These are phyloP conservation scores for Gastrophysa polygoni DNA, from an alignment of 2,888 invertebrate genomes.

Conservation along the genomic window DNA sequence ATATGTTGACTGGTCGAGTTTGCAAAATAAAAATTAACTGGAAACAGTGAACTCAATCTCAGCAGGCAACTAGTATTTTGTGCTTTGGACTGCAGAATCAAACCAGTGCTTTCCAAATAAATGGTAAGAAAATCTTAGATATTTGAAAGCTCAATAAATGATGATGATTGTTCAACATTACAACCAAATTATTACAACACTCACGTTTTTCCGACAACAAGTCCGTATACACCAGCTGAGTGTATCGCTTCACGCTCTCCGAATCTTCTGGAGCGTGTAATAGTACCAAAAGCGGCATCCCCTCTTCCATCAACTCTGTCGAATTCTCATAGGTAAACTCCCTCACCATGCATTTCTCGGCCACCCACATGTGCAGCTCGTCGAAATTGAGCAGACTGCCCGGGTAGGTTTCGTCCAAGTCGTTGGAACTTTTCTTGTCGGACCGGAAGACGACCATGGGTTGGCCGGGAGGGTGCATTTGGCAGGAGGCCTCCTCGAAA, in stretches of 20 bases:
- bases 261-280: conserved; percentile 88
- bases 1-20: too few relatives aligned
- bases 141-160: too few relatives aligned
- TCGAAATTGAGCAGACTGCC: conserved; percentile 79
- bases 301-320: conserved; percentile 98
- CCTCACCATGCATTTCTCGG: conserved; percentile 93
- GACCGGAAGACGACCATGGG: conserved; percentile 81
- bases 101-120: too few relatives aligned
- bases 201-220: conserved; percentile 90
- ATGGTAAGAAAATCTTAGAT: too few relatives aligned
- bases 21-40: too few relatives aligned
- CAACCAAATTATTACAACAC: conserved; percentile 53
- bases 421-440: conserved; percentile 78
- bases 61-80: too few relatives aligned
- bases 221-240: conserved; percentile 77
- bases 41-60: too few relatives aligned
- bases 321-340: conserved; percentile 99
- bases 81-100: too few relatives aligned
- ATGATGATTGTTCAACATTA: too few relatives aligned
- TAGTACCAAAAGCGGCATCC: conserved; percentile 95
- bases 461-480: conserved; percentile 86
- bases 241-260: conserved; percentile 84
- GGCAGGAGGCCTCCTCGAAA: conserved; percentile 80
- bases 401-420: conserved; percentile 80
- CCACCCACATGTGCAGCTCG: conserved; percentile 86